Conservation (phyloP, 2,113 vertebrate genomes). For the Salvelinus fontinalis region DNA sequence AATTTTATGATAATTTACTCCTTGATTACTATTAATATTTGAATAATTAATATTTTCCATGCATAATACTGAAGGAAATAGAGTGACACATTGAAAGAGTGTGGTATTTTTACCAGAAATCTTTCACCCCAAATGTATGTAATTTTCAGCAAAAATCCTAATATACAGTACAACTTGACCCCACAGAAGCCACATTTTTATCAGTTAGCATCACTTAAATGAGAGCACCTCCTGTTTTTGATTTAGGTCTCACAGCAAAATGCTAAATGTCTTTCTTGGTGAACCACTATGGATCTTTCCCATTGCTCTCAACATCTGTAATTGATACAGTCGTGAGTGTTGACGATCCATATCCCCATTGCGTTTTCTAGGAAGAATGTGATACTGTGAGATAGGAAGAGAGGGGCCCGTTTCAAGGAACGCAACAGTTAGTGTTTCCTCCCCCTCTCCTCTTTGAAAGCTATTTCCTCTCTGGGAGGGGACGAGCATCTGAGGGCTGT, state of each 20-base stretch:
- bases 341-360: background rate
- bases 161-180: too few species aligned
- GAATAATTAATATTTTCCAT: too few species aligned
- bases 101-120: background rate
- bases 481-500: background rate
- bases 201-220: background rate
- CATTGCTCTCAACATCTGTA: background rate
- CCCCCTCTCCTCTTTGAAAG: background rate
- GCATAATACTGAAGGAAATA: background rate
- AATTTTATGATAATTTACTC: background rate
- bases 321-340: background rate
- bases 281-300: background rate
- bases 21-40: background rate
- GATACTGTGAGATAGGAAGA: background rate
- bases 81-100: background rate
- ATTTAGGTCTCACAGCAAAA: background rate
- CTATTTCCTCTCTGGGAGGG: background rate
- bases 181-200: too few species aligned
- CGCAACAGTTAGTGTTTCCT: background rate
- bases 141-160: too few species aligned
- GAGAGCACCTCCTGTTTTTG: slow-evolving; percentile 2
- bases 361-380: slow-evolving; percentile 6
- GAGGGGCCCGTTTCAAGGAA: background rate
- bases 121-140: background rate
- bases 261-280: background rate